These are phyloP conservation scores for Ceratotherium simum DNA, from an alignment of 2,113 vertebrate species.

Conservation along the genomic window DNA sequence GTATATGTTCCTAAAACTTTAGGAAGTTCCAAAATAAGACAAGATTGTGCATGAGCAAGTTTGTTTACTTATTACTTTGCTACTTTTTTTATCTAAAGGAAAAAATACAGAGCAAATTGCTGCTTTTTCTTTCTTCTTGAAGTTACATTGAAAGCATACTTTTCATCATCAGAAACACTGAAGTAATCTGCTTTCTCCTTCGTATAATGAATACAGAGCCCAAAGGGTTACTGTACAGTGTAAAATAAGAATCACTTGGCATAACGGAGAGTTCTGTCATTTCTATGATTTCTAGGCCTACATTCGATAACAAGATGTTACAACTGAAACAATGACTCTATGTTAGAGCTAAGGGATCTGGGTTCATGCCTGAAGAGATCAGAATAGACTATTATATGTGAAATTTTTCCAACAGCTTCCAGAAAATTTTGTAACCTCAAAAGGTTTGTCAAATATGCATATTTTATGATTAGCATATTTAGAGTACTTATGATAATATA, in stretches of 20 bases:
- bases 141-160: background rate
- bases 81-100: background rate
- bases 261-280: background rate
- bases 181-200: background rate
- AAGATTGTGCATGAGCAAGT: background rate
- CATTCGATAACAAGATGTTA: background rate
- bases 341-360: background rate
- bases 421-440: background rate
- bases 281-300: background rate
- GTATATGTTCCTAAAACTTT: background rate
- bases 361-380: background rate
- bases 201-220: background rate
- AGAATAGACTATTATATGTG: background rate
- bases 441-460: background rate
- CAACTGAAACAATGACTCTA: background rate
- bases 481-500: background rate
- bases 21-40: background rate
- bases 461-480: slow-evolving; percentile 17
- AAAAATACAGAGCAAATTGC: background rate
- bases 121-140: background rate
- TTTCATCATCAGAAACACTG: background rate
- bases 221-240: background rate
- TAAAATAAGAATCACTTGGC: background rate
- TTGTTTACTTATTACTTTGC: background rate
- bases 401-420: background rate